Percentiles rank a stretch among this genome's conserved stretches.
phyloP scores from a whole-genome alignment of 2,888 invertebrate genomes.

The Lydus trimaculatus region DNA sequence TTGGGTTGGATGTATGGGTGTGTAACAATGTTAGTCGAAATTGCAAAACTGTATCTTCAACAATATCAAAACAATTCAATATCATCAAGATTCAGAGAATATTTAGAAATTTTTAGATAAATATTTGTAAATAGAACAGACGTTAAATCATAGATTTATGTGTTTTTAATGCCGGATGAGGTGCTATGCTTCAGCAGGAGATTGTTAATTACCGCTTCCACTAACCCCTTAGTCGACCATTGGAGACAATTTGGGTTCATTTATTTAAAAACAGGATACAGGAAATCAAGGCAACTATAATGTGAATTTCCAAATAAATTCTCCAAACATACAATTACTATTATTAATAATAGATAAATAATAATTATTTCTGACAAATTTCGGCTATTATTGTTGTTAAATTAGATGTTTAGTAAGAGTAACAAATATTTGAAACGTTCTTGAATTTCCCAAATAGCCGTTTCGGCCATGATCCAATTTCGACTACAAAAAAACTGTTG shows the following conservation, averaged over 20 bases:
- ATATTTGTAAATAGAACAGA: not conserved
- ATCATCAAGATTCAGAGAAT: too few species aligned
- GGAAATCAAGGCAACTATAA: not conserved
- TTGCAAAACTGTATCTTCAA: too few species aligned
- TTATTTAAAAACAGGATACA: not conserved
- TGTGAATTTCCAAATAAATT: not conserved
- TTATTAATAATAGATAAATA: not conserved
- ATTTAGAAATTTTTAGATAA: not conserved
- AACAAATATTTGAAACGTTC: not conserved
- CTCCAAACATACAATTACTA: not conserved
- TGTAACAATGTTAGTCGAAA: not conserved
- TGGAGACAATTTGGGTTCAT: not conserved
- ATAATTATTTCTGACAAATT: not conserved
- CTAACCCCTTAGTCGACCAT: not conserved
- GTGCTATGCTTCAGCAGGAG: not conserved
- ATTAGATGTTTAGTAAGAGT: not conserved
- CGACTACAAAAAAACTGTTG: not conserved
- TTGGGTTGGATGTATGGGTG: not conserved
- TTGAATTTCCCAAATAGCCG: not conserved
- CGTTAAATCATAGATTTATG: not conserved
- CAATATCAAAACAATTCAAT: not conserved
- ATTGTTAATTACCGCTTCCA: not conserved
- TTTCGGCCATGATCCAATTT: not conserved
- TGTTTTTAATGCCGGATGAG: not conserved
- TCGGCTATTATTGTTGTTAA: not conserved